These are phyloP conservation scores for Syrrhaptes paradoxus DNA, from an alignment of 2,113 vertebrate genomes.

Conservation along the genomic window DNA sequence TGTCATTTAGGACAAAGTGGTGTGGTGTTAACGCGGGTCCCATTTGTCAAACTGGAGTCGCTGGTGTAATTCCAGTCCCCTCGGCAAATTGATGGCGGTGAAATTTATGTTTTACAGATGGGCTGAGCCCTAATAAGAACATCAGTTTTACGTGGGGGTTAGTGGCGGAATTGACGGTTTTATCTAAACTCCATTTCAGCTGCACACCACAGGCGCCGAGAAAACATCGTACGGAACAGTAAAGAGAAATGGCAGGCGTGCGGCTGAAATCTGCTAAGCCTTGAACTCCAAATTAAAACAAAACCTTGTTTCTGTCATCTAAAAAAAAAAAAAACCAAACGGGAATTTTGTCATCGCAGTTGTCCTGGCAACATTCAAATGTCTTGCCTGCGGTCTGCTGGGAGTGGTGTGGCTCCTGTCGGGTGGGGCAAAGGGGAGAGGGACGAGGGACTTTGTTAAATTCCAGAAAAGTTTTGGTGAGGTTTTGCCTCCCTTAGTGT, in stretches of 20 bases:
- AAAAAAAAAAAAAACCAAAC: background rate
- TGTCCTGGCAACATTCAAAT: constrained; percentile 43
- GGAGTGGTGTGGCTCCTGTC: rapidly evolving
- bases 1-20: constrained; percentile 11
- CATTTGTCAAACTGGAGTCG: constrained; percentile 10
- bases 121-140: constrained; percentile 28
- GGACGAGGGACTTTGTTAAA: background rate
- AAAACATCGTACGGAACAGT: background rate
- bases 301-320: background rate
- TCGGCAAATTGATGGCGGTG: background rate
- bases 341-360: constrained; percentile 22
- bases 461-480: background rate
- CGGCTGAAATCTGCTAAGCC: constrained; percentile 15
- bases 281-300: constrained; percentile 28
- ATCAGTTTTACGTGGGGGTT: background rate
- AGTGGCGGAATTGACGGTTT: background rate
- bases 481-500: background rate
- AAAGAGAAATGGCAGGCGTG: background rate
- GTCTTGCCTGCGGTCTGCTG: background rate
- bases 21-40: background rate
- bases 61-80: constrained; percentile 5
- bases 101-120: constrained; percentile 48
- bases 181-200: background rate
- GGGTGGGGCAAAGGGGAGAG: background rate
- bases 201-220: background rate